Conservation (phyloP, 2,888 invertebrate species). For the Ephialtes manifestator region DNA sequence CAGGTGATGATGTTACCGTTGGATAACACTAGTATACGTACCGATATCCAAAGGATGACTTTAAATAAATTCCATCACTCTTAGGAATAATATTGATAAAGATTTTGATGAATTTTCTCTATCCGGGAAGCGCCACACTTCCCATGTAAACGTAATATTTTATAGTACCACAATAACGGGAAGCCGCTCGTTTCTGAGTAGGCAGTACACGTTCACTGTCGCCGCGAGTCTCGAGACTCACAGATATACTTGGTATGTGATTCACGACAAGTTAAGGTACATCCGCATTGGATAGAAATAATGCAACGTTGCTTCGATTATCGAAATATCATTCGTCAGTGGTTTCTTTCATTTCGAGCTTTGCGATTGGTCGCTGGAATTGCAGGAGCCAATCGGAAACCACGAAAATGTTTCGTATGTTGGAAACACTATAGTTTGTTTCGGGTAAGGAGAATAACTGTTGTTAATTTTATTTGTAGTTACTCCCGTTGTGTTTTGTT, state of each 20-base stretch:
- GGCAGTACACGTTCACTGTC: conserved; percentile 6
- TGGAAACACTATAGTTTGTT: neutral
- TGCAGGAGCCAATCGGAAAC: neutral
- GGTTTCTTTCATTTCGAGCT: neutral
- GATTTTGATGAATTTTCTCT: neutral
- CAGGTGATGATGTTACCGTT: neutral
- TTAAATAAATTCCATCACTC: neutral
- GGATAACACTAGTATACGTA: conserved; percentile 7
- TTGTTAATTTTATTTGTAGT: neutral
- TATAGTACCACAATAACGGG: neutral
- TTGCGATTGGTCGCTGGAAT: neutral
- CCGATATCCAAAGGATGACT: neutral
- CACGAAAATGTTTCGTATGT: neutral
- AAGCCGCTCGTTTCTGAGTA: neutral
- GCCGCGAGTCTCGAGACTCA: conserved; percentile 1
- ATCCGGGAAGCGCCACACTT: neutral
- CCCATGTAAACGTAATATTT: neutral
- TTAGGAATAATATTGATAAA: too few species aligned
- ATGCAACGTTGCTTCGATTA: neutral
- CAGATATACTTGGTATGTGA: conserved; percentile 16
- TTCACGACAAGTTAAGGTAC: neutral
- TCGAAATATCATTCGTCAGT: neutral
- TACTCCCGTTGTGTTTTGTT: neutral
- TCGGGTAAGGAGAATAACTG: neutral
- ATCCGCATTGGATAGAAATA: neutral